Evolutionary conservation across 2,888 invertebrate species (phyloP).

Genomic region (Hyles lineata): DNA sequence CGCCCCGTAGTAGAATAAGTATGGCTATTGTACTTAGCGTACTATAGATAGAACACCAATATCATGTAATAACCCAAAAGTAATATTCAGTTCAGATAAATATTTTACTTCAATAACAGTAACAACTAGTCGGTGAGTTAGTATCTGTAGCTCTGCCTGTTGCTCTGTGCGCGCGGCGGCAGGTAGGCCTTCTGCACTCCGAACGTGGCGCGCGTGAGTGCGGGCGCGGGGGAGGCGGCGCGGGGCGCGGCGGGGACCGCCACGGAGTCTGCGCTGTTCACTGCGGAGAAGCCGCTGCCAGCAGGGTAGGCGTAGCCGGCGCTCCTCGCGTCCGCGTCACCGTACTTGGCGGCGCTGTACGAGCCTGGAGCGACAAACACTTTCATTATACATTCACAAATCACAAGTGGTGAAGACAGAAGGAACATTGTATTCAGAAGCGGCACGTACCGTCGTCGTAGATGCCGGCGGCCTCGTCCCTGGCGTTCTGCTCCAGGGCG

Average conservation of each 20-base stretch:
- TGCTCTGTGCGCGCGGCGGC: constrained; percentile 53
- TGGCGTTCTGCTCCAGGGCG: constrained; percentile 75
- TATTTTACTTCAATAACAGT: not conserved
- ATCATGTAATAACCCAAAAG: not conserved
- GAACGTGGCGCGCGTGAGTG: constrained; percentile 18
- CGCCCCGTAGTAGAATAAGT: not conserved
- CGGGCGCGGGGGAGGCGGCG: not conserved
- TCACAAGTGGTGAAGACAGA: not conserved
- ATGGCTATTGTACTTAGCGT: no score
- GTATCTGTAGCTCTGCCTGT: constrained; percentile 63
- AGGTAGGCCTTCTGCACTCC: constrained; percentile 56
- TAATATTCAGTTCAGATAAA: not conserved
- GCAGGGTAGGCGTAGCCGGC: constrained; percentile 39
- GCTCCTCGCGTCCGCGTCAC: constrained; percentile 45
- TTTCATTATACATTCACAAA: not conserved
- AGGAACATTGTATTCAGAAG: not conserved
- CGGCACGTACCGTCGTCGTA: constrained; percentile 70
- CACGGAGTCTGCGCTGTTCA: constrained; percentile 54
- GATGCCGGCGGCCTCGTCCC: constrained; percentile 78
- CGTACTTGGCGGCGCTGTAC: constrained; percentile 70
- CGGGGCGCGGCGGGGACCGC: constrained; percentile 55
- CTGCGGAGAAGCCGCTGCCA: constrained; percentile 36
- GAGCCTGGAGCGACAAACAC: constrained; percentile 57
- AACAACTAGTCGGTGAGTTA: constrained; percentile 39
- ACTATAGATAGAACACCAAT: not conserved